These are phyloP conservation scores for Diceros bicornis DNA, from an alignment of 2,797 vertebrate species.

Conservation along the genomic window DNA sequence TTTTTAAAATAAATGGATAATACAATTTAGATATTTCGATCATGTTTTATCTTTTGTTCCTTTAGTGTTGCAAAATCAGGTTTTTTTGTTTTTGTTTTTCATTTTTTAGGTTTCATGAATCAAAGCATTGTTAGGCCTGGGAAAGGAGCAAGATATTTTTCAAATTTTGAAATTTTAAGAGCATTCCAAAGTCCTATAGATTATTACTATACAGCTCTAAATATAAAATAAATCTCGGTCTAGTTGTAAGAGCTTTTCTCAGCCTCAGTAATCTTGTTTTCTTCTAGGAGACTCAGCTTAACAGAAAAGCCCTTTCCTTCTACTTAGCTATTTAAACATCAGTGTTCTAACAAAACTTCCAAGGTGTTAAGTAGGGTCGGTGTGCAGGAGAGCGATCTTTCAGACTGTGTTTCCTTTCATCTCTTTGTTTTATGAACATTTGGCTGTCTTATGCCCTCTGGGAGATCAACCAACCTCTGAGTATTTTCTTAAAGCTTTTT, in stretches of 20 bases:
- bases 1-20: conserved; percentile 46
- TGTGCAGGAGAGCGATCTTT: not conserved
- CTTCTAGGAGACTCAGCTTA: not conserved
- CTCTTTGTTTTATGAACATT: conserved; percentile 68
- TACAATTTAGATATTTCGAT: conserved; percentile 9
- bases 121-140: not conserved
- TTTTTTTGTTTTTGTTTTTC: not conserved
- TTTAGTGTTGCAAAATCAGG: not conserved
- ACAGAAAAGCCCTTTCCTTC: not conserved
- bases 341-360: conserved; percentile 1
- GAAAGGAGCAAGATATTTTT: not conserved
- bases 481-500: conserved; percentile 72
- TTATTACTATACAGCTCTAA: not conserved
- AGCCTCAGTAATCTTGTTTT: not conserved
- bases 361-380: not conserved
- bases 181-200: not conserved
- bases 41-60: not conserved
- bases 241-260: not conserved
- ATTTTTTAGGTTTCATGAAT: not conserved
- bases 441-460: conserved; percentile 57
- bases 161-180: not conserved
- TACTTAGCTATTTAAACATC: conserved; percentile 37
- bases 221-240: not conserved
- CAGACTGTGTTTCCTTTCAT: conserved; percentile 40
- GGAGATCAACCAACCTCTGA: conserved; percentile 55